Conservation (phyloP, 1,140 invertebrate species). For the Anastrepha obliqua region DNA sequence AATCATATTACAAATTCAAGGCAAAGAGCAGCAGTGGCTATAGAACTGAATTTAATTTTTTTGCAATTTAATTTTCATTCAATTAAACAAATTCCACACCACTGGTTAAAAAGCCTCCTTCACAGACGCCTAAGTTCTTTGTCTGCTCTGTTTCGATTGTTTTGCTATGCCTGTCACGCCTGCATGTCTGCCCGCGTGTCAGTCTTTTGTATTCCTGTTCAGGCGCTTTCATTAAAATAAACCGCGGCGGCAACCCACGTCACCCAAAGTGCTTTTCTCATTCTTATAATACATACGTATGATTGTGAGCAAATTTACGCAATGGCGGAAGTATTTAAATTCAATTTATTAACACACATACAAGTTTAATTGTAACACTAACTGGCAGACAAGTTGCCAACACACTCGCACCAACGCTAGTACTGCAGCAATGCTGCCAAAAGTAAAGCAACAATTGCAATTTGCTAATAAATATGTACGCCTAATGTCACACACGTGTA, state of each 20-base stretch:
- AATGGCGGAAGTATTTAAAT: constrained; percentile 44
- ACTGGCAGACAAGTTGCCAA: neutral
- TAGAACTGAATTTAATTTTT: neutral
- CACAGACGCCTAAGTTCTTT: too few species aligned
- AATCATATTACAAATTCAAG: too few species aligned
- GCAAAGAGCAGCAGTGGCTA: too few species aligned
- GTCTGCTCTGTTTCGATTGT: too few species aligned
- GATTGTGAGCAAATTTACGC: too few species aligned
- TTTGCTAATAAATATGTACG: neutral
- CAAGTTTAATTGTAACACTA: neutral
- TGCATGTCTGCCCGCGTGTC: neutral
- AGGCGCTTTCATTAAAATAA: neutral
- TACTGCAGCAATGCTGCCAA: neutral
- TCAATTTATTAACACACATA: constrained; percentile 20
- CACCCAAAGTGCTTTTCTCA: neutral
- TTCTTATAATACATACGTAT: neutral
- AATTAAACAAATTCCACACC: neutral
- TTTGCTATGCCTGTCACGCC: too few species aligned
- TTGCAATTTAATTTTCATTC: neutral
- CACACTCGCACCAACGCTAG: neutral
- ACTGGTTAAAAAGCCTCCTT: neutral
- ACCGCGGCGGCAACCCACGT: neutral
- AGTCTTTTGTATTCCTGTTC: neutral
- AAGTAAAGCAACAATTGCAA: constrained; percentile 17
- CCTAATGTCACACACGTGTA: neutral